Conservation (phyloP, 2,113 vertebrate genomes). For the Scytalopus superciliaris region DNA sequence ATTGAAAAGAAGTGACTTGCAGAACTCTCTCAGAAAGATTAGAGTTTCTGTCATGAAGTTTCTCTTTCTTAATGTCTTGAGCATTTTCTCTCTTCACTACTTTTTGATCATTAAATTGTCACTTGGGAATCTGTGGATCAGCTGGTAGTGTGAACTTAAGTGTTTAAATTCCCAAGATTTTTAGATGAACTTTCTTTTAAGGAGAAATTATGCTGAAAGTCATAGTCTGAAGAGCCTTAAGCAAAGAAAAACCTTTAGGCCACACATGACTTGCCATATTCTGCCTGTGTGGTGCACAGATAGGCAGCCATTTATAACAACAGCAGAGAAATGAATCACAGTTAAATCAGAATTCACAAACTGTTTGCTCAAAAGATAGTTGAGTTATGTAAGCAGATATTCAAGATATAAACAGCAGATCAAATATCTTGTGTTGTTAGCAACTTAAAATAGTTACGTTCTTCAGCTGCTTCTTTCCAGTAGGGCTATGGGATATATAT, state of each 20-base stretch:
- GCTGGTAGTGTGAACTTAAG: constrained; percentile 23
- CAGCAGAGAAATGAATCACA: constrained; percentile 28
- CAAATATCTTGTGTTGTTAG: background rate
- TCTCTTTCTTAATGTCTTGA: background rate
- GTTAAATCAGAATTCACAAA: constrained; percentile 54
- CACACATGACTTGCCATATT: constrained; percentile 40
- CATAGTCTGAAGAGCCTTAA: constrained; percentile 44
- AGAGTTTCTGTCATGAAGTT: constrained; percentile 9
- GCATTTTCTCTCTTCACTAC: constrained; percentile 24
- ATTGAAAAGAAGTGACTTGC: constrained; percentile 33
- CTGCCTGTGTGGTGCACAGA: background rate
- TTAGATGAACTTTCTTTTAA: constrained; percentile 53
- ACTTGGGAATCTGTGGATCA: constrained; percentile 42
- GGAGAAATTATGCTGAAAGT: constrained; percentile 58
- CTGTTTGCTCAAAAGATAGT: constrained; percentile 30
- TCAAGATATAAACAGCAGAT: background rate
- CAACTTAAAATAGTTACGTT: background rate
- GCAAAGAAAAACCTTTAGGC: constrained; percentile 51
- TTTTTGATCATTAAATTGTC: constrained; percentile 21
- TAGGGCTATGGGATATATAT: background rate
- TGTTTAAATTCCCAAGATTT: constrained; percentile 44
- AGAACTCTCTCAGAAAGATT: constrained; percentile 42
- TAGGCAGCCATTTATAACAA: constrained; percentile 19
- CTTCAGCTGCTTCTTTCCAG: background rate
- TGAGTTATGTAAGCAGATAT: background rate